Base-by-base conservation (phyloP, 2,113 vertebrate genomes). In the Castor canadensis region DNA sequence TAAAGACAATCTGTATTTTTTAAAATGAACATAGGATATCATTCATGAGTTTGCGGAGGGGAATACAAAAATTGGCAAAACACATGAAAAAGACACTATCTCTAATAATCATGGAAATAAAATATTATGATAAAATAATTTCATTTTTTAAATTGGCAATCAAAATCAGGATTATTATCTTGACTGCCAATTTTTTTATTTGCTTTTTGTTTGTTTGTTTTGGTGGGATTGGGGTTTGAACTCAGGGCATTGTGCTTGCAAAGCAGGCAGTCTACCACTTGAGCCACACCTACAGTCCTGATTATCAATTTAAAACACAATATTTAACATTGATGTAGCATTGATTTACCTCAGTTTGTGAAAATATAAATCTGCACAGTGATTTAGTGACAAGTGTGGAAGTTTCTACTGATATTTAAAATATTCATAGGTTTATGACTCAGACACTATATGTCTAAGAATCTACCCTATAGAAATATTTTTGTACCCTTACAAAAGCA, bases 101-200 rank as follows among this genome's bases (percentile, higher is more conserved):
- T 91, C 22, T 64, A 94, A 60, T 75, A 94, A 89, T n/a, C 28
- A 47, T n/a, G 71, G 6, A 93, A 38, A 12, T 79, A 38, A 94
- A 72, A 96, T 75, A 72, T 66, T 69, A 47, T 73, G 62, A 71
- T 71, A 86, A 58, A 77, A 76, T 43, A 73, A 87, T 87, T 86
- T 81, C 43, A 84, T 20, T 60, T 60, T 54, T 54, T 54, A 54
- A 54, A 54, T 58, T 60, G 58, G 28, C 58, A 60, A 26, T 60
- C 58, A 26, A 60, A 60, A 26, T 60, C 22, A 60, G 28, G 58
- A 60, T 60, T 26, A 20, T 60, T 60, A 60, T n/a, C n/a, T n/a
- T n/a, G n/a, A n/a, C n/a, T n/a, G n/a, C n/a, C n/a, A n/a, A n/a
- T n/a, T n/a, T n/a, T n/a, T n/a, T n/a, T n/a, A n/a, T n/a, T n/a